These are phyloP conservation scores for Dasyurus viverrinus DNA, from an alignment of 2,113 vertebrate genomes.

Conservation along the genomic window DNA sequence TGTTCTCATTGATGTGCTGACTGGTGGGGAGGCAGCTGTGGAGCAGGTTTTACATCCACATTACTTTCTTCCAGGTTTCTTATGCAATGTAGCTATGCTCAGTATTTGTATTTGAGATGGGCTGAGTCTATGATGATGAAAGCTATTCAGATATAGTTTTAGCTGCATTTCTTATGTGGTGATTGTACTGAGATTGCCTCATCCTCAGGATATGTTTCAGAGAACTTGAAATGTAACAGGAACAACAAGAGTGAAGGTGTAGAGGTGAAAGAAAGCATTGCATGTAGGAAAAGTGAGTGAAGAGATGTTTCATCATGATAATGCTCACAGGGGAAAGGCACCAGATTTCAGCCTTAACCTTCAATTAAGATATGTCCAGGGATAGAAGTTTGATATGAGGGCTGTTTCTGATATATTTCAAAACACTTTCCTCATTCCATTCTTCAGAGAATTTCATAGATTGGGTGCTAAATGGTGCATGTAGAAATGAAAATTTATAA, in stretches of 20 bases:
- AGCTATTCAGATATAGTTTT: background rate
- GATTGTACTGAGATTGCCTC: background rate
- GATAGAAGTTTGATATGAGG: accelerated
- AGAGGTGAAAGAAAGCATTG: background rate
- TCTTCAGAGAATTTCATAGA: background rate
- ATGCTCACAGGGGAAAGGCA: background rate
- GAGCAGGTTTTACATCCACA: background rate
- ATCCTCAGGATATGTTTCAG: background rate
- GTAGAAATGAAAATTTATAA: background rate
- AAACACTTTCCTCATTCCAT: accelerated
- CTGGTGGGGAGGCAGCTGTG: background rate
- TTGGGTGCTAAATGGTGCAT: background rate
- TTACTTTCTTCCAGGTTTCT: background rate
- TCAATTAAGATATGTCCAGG: background rate
- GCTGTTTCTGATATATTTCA: background rate
- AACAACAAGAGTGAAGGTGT: background rate
- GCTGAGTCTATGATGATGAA: background rate
- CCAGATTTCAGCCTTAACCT: background rate
- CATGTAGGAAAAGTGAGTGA: background rate
- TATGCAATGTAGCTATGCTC: background rate
- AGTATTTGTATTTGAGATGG: background rate
- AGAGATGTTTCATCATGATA: background rate
- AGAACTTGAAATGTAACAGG: background rate
- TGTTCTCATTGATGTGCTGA: background rate
- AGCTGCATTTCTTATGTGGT: background rate